Conservation (phyloP, 2,888 invertebrate genomes). For the Drosophila nigricruria region DNA sequence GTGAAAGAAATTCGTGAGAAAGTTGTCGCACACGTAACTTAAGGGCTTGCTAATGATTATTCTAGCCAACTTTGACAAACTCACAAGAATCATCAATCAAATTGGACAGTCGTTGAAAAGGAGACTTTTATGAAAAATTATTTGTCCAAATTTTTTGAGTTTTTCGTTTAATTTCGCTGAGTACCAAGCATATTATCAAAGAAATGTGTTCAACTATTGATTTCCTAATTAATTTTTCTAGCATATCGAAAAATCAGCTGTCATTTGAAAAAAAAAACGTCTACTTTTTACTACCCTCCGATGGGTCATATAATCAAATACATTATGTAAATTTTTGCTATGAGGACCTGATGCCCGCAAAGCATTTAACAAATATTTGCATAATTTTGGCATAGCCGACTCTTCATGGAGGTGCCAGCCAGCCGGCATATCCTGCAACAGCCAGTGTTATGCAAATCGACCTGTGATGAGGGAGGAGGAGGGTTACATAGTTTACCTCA, state of each 20-base stretch:
- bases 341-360: conserved; percentile 62
- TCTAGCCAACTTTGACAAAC: conserved; percentile 19
- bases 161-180: conserved; percentile 37
- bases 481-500: conserved; percentile 23
- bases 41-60: conserved; percentile 66
- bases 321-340: conserved; percentile 70
- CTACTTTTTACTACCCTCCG: conserved; percentile 50
- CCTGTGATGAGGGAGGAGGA: conserved; percentile 64
- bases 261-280: conserved; percentile 58
- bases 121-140: conserved; percentile 72
- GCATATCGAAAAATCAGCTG: conserved; percentile 61
- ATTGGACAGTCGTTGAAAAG: conserved; percentile 64
- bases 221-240: conserved; percentile 28
- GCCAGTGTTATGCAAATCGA: conserved; percentile 83
- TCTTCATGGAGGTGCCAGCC: conserved; percentile 36
- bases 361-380: conserved; percentile 75
- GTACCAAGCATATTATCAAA: conserved; percentile 58
- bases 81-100: conserved; percentile 73
- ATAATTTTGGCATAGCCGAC: conserved; percentile 77
- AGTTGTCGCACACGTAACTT: conserved; percentile 57
- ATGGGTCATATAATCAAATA: conserved; percentile 47
- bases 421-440: conserved; percentile 29
- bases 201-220: conserved; percentile 25
- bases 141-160: conserved; percentile 36
- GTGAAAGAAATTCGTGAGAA: conserved; percentile 67